Conservation (phyloP, 2,888 invertebrate genomes). For the Phymatocera aterrima region DNA sequence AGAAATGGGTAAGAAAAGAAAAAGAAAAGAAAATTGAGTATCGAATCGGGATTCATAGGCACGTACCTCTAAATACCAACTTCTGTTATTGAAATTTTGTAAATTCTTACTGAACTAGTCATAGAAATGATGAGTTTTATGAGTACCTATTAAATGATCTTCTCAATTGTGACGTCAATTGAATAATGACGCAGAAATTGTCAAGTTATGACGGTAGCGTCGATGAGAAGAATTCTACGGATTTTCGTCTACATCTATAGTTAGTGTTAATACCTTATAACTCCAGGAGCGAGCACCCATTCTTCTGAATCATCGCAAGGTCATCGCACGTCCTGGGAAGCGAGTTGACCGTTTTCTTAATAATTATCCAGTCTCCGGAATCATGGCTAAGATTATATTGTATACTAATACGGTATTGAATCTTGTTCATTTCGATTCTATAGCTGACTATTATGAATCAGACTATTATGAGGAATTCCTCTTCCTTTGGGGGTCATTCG, state of each 20-base stretch:
- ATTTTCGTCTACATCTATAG: not conserved
- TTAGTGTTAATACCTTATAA: not conserved
- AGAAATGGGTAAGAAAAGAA: too few species aligned
- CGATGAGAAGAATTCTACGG: not conserved
- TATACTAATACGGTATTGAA: not conserved
- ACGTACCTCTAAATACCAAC: too few species aligned
- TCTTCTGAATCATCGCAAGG: constrained; percentile 36
- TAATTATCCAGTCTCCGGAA: constrained; percentile 14
- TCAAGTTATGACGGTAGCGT: not conserved
- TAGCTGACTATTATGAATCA: constrained; percentile 23
- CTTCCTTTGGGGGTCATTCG: too few species aligned
- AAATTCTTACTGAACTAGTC: constrained; percentile 21
- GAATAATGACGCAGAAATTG: constrained; percentile 17
- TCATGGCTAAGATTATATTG: not conserved
- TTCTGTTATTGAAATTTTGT: not conserved
- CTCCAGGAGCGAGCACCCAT: not conserved
- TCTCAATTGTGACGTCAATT: constrained; percentile 19
- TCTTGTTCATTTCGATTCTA: not conserved
- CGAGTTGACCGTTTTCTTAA: not conserved
- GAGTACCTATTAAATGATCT: not conserved
- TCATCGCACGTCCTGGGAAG: not conserved
- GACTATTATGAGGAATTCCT: not conserved
- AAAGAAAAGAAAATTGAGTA: too few species aligned
- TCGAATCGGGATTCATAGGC: too few species aligned
- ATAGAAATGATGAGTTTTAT: not conserved